Evolutionary conservation across 2,113 vertebrate genomes (phyloP), one percentile per base, ranked within the genome.

Genomic region (Garra rufa): DNA sequence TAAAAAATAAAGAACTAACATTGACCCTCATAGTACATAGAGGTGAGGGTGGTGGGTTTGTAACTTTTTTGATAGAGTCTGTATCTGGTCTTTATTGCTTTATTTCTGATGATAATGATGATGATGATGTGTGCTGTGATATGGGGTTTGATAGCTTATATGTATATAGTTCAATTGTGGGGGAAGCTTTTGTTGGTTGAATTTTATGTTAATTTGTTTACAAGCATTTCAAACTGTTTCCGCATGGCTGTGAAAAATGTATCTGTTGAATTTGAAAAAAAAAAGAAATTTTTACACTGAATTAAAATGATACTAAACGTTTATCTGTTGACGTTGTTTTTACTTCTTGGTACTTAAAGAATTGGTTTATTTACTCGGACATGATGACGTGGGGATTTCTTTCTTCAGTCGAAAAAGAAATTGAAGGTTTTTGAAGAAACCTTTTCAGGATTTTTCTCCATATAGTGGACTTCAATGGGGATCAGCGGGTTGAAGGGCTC

Each of bases 271-370:
- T 96, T 94, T 96, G 59, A 46, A 21, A 75, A 43, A 48, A 96
- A 96, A 96, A 95, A 96, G 93, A 95, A 95, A 95, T 98, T 95
- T 99, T 98, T 98, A 98, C 96, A 97, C 97, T 96, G 96, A 98
- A 97, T 98, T 98, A 96, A 95, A 95, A 94, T 89, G 93, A 95
- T 67, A 87, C 82, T 89, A 87, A 84, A 73, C 19, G 28, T 85
- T 50, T 85, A 34, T 76, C 38, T 9, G 43, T 9, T 74, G n/a
- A 46, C 7, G 50, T 55, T 55, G 50, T 8, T 57, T 46, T 74
- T 0, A 5, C 6, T 26, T 74, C 71, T 74, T 24, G 34, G 9
- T 59, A 11, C 1, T 59, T 59, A 24, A 24, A 59, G 34, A n/a
- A n/a, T n/a, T n/a, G n/a, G n/a, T n/a, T n/a, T n/a, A n/a, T n/a